Base-by-base conservation (phyloP, 2,888 invertebrate genomes). In the Amphipoea lucens region DNA sequence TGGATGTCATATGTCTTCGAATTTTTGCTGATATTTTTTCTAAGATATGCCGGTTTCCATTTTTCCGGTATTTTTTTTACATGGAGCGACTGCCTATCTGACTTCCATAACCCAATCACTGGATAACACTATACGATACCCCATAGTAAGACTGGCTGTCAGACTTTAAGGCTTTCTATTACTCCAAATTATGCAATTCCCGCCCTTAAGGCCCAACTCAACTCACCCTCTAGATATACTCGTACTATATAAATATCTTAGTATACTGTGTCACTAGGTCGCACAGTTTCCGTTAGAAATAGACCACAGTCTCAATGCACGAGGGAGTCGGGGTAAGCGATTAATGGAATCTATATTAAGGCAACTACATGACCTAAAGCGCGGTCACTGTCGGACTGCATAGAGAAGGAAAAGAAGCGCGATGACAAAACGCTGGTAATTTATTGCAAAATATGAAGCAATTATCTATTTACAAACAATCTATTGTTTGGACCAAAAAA, bases 201-300 rank as follows among this genome's bases (percentile, higher is more conserved):
- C 20, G 2, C 48, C 29, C 40, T 42, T 67, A 14, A 51, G 4
- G 20, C 12, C 23, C n/a, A 12, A 20, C 48, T 51, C 23, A 17
- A 79, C 45, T 45, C 40, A 14, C 54, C 3, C n/a, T 4, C 9
- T 40, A 62, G 20, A 29, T 42, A 60, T 6, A 42, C 48, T 29
- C 0, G 1, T 29, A 29, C 29, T 29, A 29, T 29, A 29, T 29
- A n/a, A n/a, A 29, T 29, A 57, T 4, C 2, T 17, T 42, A 65
- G 51, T 54, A 62, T 62, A 83, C 62, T 66, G 57, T 74, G 67
- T 72, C 20, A 87, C 67, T 84, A 68, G 79, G 76, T 87, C 79
- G 51, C 72, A 60, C 20, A 40, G 62, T 42, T 62, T 42, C 74
- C 54, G 51, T 54, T 66, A n/a, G 54, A 79, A 68, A 74, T 73